A percentile compares a stretch with the other conserved stretches of the same genome.
These are phyloP conservation scores for Brachyalestes nurse DNA, from an alignment of 2,797 vertebrate genomes.

Conservation along the genomic window DNA sequence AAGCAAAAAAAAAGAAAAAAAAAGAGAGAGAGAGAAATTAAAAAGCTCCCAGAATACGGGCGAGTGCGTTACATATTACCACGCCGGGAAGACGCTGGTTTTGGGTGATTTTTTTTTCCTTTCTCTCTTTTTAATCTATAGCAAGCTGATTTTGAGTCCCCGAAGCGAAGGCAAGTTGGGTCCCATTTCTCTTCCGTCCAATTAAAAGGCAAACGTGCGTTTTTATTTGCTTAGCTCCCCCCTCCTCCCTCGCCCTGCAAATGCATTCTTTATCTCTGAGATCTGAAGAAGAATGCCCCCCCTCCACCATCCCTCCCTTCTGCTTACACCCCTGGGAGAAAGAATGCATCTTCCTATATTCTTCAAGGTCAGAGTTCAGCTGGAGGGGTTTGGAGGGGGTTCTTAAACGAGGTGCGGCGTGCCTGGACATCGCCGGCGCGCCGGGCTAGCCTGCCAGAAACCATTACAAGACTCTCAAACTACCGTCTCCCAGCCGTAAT, in stretches of 20 bases:
- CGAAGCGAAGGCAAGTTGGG: constrained; percentile 79
- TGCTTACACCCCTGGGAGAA: constrained; percentile 67
- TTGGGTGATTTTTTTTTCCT: constrained; percentile 31
- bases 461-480: constrained; percentile 67
- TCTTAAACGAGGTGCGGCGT: constrained; percentile 37
- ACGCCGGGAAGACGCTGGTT: constrained; percentile 41
- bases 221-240: constrained; percentile 70
- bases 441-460: constrained; percentile 74
- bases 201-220: constrained; percentile 78
- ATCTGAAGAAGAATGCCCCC: constrained; percentile 70
- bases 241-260: constrained; percentile 57
- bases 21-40: constrained; percentile 4
- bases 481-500: constrained; percentile 70
- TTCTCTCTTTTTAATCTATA: constrained; percentile 24
- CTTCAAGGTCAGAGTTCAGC: constrained; percentile 80
- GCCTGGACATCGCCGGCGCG: constrained; percentile 67
- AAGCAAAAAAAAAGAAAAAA: constrained; percentile 2
- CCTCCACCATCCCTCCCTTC: constrained; percentile 3
- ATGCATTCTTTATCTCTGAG: constrained; percentile 78
- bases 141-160: constrained; percentile 54
- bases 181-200: constrained; percentile 77
- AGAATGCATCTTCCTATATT: constrained; percentile 75
- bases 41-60: constrained; percentile 51
- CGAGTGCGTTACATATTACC: constrained; percentile 72
- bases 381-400: constrained; percentile 59